Conservation (phyloP, 2,113 vertebrate species). For the Muntiacus muntjak region DNA sequence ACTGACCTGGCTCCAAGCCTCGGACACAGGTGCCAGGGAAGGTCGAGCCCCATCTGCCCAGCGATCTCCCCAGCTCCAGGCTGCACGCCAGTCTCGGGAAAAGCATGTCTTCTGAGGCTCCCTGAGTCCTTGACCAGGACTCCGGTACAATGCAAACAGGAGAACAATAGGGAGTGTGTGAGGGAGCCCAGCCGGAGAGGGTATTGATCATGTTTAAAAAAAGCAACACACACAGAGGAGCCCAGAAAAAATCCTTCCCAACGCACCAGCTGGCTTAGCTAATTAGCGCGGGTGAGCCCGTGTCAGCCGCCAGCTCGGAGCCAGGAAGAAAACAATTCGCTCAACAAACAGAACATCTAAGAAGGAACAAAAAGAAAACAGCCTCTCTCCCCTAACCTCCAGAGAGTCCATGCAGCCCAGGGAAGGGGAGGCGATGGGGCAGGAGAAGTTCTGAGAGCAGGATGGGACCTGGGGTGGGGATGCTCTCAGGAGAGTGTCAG, state of each 20-base stretch:
- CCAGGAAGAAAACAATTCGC: conserved; percentile 60
- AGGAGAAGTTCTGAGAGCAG: neutral
- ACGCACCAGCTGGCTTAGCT: conserved; percentile 77
- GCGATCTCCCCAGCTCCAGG: neutral
- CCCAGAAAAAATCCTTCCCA: conserved; percentile 37
- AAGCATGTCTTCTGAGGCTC: neutral
- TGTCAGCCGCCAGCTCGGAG: conserved; percentile 46
- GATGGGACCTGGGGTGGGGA: neutral
- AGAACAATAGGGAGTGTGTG: neutral
- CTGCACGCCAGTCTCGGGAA: neutral
- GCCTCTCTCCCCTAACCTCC: conserved; percentile 23
- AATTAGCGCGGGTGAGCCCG: conserved; percentile 63
- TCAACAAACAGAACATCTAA: conserved; percentile 70
- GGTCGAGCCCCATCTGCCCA: neutral
- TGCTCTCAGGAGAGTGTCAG: neutral
- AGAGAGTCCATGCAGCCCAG: neutral
- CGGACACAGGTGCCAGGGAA: neutral
- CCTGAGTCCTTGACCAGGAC: neutral
- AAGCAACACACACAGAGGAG: conserved; percentile 33
- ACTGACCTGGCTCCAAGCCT: neutral
- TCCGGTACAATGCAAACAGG: conserved; percentile 13
- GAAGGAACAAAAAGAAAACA: conserved; percentile 62
- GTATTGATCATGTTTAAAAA: conserved; percentile 65
- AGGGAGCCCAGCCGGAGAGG: neutral
- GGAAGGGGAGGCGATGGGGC: neutral